A percentile compares a stretch with the other conserved stretches of the same genome.
phyloP scores from a whole-genome alignment of 2,797 vertebrate genomes.

The Eospalax fontanierii region DNA sequence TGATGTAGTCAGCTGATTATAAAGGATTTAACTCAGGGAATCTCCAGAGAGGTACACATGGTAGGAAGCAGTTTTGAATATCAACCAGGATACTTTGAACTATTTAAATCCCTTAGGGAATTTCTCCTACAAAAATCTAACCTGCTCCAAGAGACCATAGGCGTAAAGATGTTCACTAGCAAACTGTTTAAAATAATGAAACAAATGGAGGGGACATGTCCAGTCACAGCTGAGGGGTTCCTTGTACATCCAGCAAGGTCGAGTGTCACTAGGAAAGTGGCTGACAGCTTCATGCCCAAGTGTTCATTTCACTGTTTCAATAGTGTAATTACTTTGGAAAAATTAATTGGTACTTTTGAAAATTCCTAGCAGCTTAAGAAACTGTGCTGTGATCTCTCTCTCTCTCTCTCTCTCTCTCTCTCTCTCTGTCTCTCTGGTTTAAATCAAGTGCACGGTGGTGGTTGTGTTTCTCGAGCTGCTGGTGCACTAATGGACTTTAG shows the following conservation, averaged over 20 bases:
- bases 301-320: not conserved
- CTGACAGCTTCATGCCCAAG: not conserved
- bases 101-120: not conserved
- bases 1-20: no score
- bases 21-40: not conserved
- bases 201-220: not conserved
- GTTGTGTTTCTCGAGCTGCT: not conserved
- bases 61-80: not conserved
- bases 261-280: not conserved
- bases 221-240: not conserved
- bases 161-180: not conserved
- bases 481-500: not conserved
- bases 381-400: not conserved
- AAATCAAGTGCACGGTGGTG: not conserved
- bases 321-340: not conserved
- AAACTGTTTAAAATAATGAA: slow-evolving; percentile 5
- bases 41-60: not conserved
- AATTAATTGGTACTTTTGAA: not conserved
- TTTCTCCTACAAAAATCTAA: not conserved
- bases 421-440: not conserved
- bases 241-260: not conserved
- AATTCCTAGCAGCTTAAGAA: not conserved
- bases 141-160: not conserved
- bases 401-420: not conserved
- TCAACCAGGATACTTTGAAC: not conserved